These are phyloP conservation scores for Oithona nana DNA, from an alignment of 2,888 invertebrate genomes.

Conservation along the genomic window DNA sequence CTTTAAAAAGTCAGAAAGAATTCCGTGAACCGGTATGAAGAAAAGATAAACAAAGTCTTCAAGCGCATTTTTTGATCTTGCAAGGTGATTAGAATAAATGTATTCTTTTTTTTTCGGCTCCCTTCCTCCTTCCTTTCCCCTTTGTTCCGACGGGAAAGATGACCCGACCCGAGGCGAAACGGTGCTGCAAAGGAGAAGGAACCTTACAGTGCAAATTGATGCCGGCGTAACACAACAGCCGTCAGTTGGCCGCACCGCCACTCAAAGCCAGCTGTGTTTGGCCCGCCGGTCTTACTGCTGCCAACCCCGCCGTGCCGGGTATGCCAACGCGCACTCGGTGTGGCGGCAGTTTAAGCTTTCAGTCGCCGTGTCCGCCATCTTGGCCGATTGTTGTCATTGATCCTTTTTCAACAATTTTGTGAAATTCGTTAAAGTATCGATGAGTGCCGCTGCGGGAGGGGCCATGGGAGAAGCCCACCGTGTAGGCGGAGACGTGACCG, in stretches of 20 bases:
- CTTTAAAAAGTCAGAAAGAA: no score
- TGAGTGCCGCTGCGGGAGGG: not conserved
- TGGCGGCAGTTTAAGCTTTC: not conserved
- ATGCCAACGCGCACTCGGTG: not conserved
- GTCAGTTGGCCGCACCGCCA: not conserved
- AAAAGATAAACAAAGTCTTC: no score
- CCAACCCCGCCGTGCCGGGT: not conserved
- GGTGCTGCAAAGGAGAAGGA: no score
- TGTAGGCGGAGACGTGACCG: conserved; percentile 8
- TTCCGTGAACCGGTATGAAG: no score
- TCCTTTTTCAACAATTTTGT: not conserved
- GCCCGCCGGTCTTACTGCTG: not conserved
- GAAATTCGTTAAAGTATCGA: not conserved
- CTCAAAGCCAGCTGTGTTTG: not conserved
- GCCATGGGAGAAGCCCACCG: conserved; percentile 11
- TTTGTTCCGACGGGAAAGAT: not conserved
- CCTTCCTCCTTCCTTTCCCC: not conserved
- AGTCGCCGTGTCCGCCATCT: not conserved
- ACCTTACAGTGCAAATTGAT: not conserved
- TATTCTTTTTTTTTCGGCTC: not conserved
- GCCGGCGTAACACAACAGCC: no score
- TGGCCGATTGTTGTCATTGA: not conserved
- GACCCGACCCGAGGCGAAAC: not conserved
- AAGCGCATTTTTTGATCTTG: not conserved
- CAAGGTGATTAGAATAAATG: not conserved